Percentiles rank a stretch among this genome's conserved stretches.
These are phyloP conservation scores for Lordiphosa stackelbergi DNA, from an alignment of 1,140 invertebrate species.

Conservation along the genomic window DNA sequence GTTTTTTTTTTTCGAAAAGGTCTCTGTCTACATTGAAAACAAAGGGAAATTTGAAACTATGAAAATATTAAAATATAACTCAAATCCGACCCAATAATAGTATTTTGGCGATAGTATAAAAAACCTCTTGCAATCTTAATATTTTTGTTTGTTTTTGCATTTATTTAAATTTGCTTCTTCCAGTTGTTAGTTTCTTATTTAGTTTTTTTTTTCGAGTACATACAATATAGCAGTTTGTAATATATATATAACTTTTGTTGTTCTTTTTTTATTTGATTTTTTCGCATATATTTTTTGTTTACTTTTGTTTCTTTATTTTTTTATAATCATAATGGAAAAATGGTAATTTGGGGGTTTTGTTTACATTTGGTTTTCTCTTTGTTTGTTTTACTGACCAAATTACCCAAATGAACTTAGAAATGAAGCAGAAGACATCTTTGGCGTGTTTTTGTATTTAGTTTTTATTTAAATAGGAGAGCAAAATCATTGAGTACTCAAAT, in stretches of 20 bases:
- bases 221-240: conserved; percentile 70
- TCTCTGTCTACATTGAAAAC: too few species aligned
- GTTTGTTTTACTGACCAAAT: not conserved
- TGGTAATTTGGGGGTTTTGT: conserved; percentile 29
- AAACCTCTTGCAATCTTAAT: conserved; percentile 51
- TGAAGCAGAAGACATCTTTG: conserved; percentile 74
- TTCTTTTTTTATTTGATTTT: conserved; percentile 58
- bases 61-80: too few species aligned
- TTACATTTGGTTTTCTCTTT: not conserved
- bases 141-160: conserved; percentile 45
- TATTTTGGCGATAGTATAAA: too few species aligned
- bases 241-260: conserved; percentile 67
- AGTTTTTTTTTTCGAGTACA: conserved; percentile 57
- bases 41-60: too few species aligned
- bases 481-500: conserved; percentile 67
- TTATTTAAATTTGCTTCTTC: conserved; percentile 69
- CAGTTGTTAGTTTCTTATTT: conserved; percentile 29
- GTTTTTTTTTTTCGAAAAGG: too few species aligned
- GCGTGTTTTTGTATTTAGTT: conserved; percentile 52
- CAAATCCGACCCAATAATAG: too few species aligned
- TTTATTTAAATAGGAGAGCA: conserved; percentile 67
- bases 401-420: conserved; percentile 57
- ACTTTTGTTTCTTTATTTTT: conserved; percentile 26
- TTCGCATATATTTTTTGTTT: conserved; percentile 59
- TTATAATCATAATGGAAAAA: conserved; percentile 49